A percentile compares a stretch with the other conserved stretches of the same genome.
These are phyloP conservation scores for Notamacropus eugenii DNA, from an alignment of 2,797 vertebrate species.

Conservation along the genomic window DNA sequence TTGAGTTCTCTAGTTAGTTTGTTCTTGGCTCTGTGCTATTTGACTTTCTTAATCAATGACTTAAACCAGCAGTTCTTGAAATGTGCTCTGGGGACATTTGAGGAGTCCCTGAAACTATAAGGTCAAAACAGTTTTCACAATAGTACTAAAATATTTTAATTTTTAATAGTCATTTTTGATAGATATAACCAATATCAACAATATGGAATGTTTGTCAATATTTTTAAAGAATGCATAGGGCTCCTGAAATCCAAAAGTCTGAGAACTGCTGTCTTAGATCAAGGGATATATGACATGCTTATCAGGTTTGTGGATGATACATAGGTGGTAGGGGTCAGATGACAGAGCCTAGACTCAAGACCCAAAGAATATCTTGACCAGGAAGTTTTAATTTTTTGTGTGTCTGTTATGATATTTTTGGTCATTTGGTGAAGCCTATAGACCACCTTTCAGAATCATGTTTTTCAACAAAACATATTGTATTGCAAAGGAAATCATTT, in stretches of 20 bases:
- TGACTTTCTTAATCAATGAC: neutral
- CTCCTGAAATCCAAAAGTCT: neutral
- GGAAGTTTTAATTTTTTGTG: neutral
- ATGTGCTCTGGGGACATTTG: neutral
- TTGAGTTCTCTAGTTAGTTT: neutral
- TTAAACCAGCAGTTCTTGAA: neutral
- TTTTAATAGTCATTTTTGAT: neutral
- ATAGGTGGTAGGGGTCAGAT: neutral
- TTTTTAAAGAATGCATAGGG: neutral
- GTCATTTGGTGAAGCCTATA: neutral
- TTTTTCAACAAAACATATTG: neutral
- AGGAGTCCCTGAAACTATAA: neutral
- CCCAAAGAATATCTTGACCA: neutral
- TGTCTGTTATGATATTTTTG: neutral
- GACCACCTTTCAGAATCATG: neutral
- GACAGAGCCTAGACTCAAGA: neutral
- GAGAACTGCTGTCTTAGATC: neutral
- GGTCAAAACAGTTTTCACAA: neutral
- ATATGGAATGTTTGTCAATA: neutral
- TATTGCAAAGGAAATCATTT: neutral
- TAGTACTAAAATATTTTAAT: neutral
- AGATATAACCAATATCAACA: neutral
- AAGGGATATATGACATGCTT: neutral
- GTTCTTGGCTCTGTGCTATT: neutral
- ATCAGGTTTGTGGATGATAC: neutral